Base-by-base conservation (phyloP, 2,888 invertebrate species). In the Microchrysa polita region DNA sequence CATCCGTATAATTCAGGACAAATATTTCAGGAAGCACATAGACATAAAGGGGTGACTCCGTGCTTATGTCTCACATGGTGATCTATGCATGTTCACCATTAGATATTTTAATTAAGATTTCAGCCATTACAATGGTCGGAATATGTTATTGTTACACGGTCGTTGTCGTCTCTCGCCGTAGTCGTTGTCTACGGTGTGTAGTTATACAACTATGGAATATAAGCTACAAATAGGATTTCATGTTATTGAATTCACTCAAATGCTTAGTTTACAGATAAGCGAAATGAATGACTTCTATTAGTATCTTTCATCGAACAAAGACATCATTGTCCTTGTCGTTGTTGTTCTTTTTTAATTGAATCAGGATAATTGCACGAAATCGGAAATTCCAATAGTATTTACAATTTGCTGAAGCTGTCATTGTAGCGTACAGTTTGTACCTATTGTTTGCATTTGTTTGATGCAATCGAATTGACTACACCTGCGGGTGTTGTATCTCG, bases 41-140 rank as follows among this genome's bases (percentile, higher is more conserved):
- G 20, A 9, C 23, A 23, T 23, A 23, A 59, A 59, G 23, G n/a
- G 22, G 59, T 23, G 59, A 59, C 23, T 59, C 23, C 2, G 12
- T 59, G n/a, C 59, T 59, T 59, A 59, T 23, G 23, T 59, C 23
- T 9, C 27, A 42, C 61, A 61, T 16, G 7, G 61, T 23, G 48
- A 48, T 23, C 12, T 20, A 67, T 67, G 67, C 27, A 34, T 61
- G 53, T 27, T 52, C 16, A 23, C n/a, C 27, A 53, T 67, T 52
- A 67, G 67, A 67, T 67, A 67, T 67, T 67, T 67, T 67, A 52
- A 67, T 67, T 67, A 67, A 67, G 67, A 67, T 67, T 67, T 67
- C 52, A 52, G 44, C 27, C 27, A 67, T 53, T 22, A 52, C 67
- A 67, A 27, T 53, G 23, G 34, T 23, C 52, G 52, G 27, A 52